Conservation (phyloP, 2,797 vertebrate genomes). For the Spea hammondii region DNA sequence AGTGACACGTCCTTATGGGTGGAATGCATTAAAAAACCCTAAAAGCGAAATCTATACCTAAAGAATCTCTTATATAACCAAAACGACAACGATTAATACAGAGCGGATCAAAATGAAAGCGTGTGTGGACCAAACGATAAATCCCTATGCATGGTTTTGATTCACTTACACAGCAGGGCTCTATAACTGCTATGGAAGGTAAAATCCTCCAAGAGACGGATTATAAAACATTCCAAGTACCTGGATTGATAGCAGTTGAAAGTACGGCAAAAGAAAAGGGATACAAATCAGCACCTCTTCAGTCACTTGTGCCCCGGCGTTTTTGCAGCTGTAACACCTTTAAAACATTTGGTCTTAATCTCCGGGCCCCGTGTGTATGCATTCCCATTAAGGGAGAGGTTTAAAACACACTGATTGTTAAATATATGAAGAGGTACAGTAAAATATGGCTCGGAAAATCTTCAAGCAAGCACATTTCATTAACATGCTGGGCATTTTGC, state of each 20-base stretch:
- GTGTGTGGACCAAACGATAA: no score
- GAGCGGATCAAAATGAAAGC: no score
- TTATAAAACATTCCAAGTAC: conserved; percentile 6
- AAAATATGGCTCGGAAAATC: background rate
- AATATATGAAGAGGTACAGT: conserved; percentile 22
- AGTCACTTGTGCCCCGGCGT: conserved; percentile 30
- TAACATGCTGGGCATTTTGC: conserved; percentile 10
- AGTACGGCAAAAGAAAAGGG: conserved; percentile 2
- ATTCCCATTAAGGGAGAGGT: conserved; percentile 12
- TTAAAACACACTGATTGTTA: conserved; percentile 32
- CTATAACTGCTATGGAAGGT: conserved; percentile 20
- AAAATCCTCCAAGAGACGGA: conserved; percentile 4
- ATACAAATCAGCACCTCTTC: conserved; percentile 19
- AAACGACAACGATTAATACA: no score
- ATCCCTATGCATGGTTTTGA: conserved; percentile 12
- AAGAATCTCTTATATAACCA: no score
- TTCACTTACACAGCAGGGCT: conserved; percentile 9
- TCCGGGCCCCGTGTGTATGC: background rate
- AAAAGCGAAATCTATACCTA: no score
- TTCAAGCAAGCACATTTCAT: conserved; percentile 27
- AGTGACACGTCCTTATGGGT: no score
- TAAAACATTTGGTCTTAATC: conserved; percentile 34
- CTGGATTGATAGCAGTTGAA: conserved; percentile 25
- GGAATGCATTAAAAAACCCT: no score
- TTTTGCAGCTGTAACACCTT: conserved; percentile 38